phyloP scores from a whole-genome alignment of 2,113 vertebrate genomes.

The Corydoras sp. region DNA sequence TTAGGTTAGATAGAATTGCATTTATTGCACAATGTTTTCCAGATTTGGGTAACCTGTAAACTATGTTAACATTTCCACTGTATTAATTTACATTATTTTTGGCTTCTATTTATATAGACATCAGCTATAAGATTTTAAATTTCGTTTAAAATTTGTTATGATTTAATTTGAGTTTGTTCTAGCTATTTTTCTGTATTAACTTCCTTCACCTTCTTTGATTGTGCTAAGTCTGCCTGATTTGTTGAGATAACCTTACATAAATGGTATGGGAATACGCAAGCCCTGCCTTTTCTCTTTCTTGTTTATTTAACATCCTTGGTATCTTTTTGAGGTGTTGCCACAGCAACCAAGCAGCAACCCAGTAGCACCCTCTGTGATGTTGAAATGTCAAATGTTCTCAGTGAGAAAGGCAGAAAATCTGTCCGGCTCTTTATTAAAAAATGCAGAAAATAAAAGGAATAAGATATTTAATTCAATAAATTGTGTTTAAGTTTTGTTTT shows the following conservation, averaged over 20 bases:
- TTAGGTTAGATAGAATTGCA: no score
- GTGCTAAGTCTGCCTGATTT: neutral
- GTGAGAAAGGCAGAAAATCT: neutral
- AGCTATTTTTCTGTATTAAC: no score
- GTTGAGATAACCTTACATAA: neutral
- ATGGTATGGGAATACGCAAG: neutral
- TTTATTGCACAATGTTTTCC: no score
- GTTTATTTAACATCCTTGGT: conserved; percentile 1
- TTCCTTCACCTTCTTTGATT: no score
- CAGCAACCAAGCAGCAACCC: neutral
- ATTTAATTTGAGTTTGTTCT: neutral
- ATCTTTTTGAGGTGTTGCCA: conserved; percentile 1
- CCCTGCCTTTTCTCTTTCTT: neutral
- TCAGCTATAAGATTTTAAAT: no score
- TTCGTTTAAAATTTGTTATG: no score
- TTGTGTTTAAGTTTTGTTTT: no score
- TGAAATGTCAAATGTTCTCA: conserved; percentile 2
- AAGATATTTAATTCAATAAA: no score
- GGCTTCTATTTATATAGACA: no score
- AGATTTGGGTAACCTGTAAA: no score
- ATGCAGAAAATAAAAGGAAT: neutral
- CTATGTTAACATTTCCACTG: no score
- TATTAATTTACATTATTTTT: no score
- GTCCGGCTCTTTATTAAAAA: neutral
- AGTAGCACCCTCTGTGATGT: neutral